Conservation (phyloP, 2,113 vertebrate species). For the Steatornis caripensis region DNA sequence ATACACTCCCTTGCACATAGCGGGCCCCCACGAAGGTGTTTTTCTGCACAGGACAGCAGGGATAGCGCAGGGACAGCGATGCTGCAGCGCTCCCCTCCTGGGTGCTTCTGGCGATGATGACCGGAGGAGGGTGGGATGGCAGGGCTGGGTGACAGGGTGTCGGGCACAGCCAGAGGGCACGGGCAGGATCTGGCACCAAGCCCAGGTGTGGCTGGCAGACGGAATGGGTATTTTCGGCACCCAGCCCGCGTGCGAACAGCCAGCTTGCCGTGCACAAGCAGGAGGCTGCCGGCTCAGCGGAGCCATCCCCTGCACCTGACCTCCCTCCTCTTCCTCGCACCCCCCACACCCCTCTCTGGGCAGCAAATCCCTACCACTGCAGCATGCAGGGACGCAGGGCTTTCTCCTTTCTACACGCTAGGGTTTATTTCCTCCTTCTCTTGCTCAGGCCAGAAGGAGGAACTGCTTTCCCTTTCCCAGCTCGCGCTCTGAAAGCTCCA, state of each 20-base stretch:
- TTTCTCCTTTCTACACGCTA: background rate
- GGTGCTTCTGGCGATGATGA: background rate
- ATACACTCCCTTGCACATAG: background rate
- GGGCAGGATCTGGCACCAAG: background rate
- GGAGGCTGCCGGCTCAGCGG: background rate
- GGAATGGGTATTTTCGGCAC: background rate
- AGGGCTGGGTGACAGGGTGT: background rate
- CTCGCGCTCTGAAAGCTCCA: background rate
- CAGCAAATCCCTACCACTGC: background rate
- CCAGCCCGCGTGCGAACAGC: background rate
- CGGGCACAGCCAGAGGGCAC: background rate
- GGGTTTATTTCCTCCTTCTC: background rate
- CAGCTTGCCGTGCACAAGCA: background rate
- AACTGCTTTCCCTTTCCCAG: background rate
- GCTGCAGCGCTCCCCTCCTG: background rate
- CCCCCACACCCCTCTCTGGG: background rate
- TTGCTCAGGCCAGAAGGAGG: background rate
- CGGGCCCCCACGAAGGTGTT: rapidly evolving
- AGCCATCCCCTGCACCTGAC: background rate
- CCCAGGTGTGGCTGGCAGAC: rapidly evolving
- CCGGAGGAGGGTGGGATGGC: background rate
- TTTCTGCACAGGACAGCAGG: background rate
- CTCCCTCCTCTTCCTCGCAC: background rate
- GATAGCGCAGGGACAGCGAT: background rate
- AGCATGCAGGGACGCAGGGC: rapidly evolving